phyloP scores from a whole-genome alignment of 2,113 vertebrate genomes.

The Pleuronectes platessa region DNA sequence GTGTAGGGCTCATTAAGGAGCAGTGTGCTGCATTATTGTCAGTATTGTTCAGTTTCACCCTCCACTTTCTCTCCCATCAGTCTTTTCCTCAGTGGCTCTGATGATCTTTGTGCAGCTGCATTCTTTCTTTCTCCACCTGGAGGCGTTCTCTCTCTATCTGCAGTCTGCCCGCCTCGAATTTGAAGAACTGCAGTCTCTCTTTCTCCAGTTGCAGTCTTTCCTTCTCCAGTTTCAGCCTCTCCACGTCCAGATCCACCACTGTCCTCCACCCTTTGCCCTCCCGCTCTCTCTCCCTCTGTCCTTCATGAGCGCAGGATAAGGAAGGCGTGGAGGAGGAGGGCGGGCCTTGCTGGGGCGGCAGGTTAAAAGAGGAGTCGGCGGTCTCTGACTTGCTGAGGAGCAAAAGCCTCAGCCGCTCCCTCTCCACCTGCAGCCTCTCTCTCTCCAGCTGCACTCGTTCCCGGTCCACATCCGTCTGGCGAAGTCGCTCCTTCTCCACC shows the following conservation, averaged over 20 bases:
- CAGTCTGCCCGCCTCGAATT: slow-evolving; percentile 91
- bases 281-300: slow-evolving; percentile 47
- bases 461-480: slow-evolving; percentile 87
- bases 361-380: slow-evolving; percentile 51
- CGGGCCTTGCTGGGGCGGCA: slow-evolving; percentile 66
- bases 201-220: slow-evolving; percentile 93
- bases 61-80: neutral
- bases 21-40: slow-evolving; percentile 17
- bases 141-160: slow-evolving; percentile 95
- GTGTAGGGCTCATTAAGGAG: slow-evolving; percentile 5
- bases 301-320: slow-evolving; percentile 38
- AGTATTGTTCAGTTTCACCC: neutral
- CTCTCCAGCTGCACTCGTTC: slow-evolving; percentile 91
- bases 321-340: slow-evolving; percentile 64
- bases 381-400: slow-evolving; percentile 85
- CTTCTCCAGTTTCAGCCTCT: slow-evolving; percentile 91
- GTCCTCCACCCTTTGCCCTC: slow-evolving; percentile 72
- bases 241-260: slow-evolving; percentile 87
- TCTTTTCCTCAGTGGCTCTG: slow-evolving; percentile 34
- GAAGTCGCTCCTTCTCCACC: slow-evolving; percentile 89
- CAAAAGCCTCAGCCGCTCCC: slow-evolving; percentile 86
- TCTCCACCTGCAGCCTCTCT: slow-evolving; percentile 89
- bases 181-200: slow-evolving; percentile 92
- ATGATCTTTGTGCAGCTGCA: slow-evolving; percentile 90
- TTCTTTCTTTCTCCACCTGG: slow-evolving; percentile 93